These are phyloP conservation scores for Antennarius maculatus DNA, from an alignment of 2,797 vertebrate genomes.

Conservation along the genomic window DNA sequence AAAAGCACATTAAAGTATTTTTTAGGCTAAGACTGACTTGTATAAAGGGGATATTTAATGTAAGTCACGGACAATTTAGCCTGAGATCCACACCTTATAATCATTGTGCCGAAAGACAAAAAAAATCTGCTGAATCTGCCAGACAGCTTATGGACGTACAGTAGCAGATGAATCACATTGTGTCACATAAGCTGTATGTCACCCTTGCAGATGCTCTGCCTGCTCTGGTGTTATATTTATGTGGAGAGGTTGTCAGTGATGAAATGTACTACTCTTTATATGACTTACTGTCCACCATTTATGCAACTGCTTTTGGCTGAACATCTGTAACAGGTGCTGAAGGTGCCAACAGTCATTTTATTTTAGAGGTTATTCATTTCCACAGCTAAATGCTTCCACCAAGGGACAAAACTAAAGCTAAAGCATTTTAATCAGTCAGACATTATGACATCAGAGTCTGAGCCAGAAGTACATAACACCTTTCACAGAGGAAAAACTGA, in stretches of 20 bases:
- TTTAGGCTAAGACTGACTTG: constrained; percentile 20
- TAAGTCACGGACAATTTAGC: constrained; percentile 71
- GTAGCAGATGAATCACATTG: constrained; percentile 71
- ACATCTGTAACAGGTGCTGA: constrained; percentile 65
- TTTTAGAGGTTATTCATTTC: constrained; percentile 7
- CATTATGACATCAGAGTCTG: too few relatives aligned
- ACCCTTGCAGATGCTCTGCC: constrained; percentile 59
- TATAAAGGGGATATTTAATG: constrained; percentile 44
- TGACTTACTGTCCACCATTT: constrained; percentile 29
- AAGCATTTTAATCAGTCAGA: too few relatives aligned
- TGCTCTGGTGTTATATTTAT: constrained; percentile 68
- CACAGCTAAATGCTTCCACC: constrained; percentile 29
- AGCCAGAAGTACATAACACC: too few relatives aligned
- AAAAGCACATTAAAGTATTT: constrained; percentile 39
- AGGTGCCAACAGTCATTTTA: constrained; percentile 25
- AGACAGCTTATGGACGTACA: constrained; percentile 72
- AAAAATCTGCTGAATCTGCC: constrained; percentile 50
- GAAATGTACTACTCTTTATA: constrained; percentile 37
- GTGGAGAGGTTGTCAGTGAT: constrained; percentile 55
- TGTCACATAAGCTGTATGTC: constrained; percentile 62
- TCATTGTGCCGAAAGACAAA: constrained; percentile 51
- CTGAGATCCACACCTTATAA: constrained; percentile 61
- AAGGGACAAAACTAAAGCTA: not conserved
- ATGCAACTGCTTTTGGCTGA: constrained; percentile 22
- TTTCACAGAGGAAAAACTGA: too few relatives aligned